Base-by-base conservation (phyloP, 92 coral and sea anemone genomes). In the Hydrozoanthus gracilis region DNA sequence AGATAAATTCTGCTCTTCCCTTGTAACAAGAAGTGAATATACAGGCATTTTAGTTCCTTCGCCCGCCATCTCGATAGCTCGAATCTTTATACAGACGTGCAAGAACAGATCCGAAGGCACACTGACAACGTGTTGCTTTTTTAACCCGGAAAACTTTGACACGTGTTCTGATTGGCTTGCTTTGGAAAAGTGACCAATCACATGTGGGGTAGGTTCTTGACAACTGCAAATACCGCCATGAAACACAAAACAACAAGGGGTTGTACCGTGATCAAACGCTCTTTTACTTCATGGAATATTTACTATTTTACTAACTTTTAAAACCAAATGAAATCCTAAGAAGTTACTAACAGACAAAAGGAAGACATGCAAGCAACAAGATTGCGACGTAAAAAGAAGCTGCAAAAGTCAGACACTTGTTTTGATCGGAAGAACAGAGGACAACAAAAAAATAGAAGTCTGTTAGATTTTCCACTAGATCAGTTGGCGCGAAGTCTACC, bases 1-100 rank as follows among this genome's bases (percentile, higher is more conserved):
- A 69, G 93, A 90, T 80, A 95, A 93, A 71, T 86, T 83, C 48
- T 90, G 89, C 66, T 97, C 99, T 7, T 87, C 95, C 50, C 93
- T 95, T 18, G 93, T 84, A 39, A 90, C 93, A n/a, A 89, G 77
- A 35, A 86, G 88, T 48, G 94, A 89, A 55, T 92, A 78, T 44
- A 91, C 52, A 39, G 85, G 12, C 39, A 73, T 77, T n/a, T 87
- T 73, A 1, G 44, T 9, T 13, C 15, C 73, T 39, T 51, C 84
- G n/a, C 56, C 76, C 61, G 86, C 93, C 93, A 90, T 90, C 58
- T 82, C 54, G 4, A 9, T n/a, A 56, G 9, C 66, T 51, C 51
- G 66, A 74, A 56, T 87, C 17, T 50, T 20, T 35, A 48, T 15
- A 10, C 15, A 20, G 70, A 3, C 7, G 76, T 55, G 45, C 49